Base-by-base conservation (phyloP, 2,113 vertebrate genomes). In the Mus spicilegus region DNA sequence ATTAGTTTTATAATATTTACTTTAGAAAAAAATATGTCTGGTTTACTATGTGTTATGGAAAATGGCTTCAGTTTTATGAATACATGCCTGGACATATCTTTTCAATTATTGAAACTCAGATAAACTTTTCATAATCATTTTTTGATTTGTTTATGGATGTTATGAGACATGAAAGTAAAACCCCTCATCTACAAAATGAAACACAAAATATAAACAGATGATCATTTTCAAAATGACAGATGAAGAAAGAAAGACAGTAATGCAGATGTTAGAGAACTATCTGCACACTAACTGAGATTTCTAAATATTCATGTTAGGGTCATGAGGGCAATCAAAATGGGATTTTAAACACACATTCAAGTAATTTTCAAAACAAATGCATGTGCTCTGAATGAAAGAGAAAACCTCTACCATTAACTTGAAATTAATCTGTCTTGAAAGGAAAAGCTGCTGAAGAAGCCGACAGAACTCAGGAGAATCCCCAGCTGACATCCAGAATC, bases 391-490 rank as follows among this genome's bases (percentile, higher is more conserved):
- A 94, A 92, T 94, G 93, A 93, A 95, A 97, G 84, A 90, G 90
- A 91, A 95, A 97, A 87, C 51, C 65, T 91, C 69, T 36, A 93
- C 67, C 81, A 97, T 88, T 97, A 95, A 95, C 72, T 93, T 93
- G 86, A 93, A 96, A 96, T 97, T 95, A 88, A 95, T 96, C 93
- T 96, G 67, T 89, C 51, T 80, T 96, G 70, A 95, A 95, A 96
- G n/a, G 72, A 90, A 95, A 22, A 87, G 33, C 88, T 91, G 65
- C n/a, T 82, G 24, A 84, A 90, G 89, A 94, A 94, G 76, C 28
- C 39, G 24, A 92, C 4, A 73, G 65, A 89, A 81, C 42, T 75
- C 33, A 96, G 58, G 28, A 80, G 75, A 67, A 3, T 51, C 51
- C 67, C 76, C 28, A 90, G 75, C 69, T 77, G 80, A 80, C 65